A percentile compares a stretch with the other conserved stretches of the same genome.
phyloP scores from a whole-genome alignment of 2,797 vertebrate species.

The Picus viridis region DNA sequence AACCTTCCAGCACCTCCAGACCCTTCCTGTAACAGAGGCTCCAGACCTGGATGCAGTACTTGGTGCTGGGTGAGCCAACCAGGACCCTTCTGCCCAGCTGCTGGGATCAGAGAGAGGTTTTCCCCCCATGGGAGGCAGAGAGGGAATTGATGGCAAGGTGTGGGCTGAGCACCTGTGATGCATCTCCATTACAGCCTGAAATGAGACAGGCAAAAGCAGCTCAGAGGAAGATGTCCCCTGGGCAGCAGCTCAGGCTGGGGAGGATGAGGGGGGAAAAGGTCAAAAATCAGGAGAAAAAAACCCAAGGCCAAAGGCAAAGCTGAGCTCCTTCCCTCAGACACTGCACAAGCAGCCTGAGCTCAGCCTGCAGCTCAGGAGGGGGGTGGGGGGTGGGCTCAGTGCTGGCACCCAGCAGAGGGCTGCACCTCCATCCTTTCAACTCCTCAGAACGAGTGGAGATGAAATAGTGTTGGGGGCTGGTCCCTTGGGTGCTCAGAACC shows the following conservation, averaged over 20 bases:
- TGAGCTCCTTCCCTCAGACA: conserved; percentile 15
- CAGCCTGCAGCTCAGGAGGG: background rate
- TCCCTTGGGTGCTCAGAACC: background rate
- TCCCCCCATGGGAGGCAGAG: background rate
- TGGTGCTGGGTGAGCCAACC: background rate
- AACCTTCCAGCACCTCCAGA: no score
- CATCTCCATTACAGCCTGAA: conserved; percentile 81
- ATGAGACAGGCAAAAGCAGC: conserved; percentile 79
- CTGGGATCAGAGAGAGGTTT: background rate
- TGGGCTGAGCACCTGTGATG: conserved; percentile 76
- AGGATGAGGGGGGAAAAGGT: background rate
- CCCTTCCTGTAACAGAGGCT: no score
- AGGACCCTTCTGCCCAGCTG: background rate
- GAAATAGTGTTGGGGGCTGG: background rate
- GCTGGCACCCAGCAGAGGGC: background rate
- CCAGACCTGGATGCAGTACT: no score
- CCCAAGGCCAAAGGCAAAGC: background rate
- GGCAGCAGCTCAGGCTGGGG: conserved; percentile 30
- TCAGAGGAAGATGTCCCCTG: conserved; percentile 72
- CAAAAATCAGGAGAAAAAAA: background rate
- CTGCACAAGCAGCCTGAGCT: background rate
- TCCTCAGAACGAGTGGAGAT: background rate
- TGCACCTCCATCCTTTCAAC: background rate
- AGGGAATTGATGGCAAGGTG: conserved; percentile 76
- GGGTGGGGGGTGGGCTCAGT: background rate